Evolutionary conservation across 2,888 invertebrate genomes (phyloP).

Genomic region (Eupithecia dodoneata): DNA sequence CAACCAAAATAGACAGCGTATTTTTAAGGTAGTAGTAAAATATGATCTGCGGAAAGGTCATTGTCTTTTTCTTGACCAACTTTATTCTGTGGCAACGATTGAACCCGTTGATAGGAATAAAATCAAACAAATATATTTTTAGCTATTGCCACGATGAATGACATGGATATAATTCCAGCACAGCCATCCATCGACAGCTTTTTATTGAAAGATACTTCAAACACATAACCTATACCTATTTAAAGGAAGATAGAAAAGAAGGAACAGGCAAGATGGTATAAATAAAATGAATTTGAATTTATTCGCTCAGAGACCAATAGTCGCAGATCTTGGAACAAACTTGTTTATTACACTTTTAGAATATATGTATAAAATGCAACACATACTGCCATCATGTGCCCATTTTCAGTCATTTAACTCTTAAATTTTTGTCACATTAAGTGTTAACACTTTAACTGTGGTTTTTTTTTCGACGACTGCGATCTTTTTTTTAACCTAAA

Average conservation of each 20-base stretch:
- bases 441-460: too few species aligned
- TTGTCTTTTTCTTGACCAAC: conserved; percentile 57
- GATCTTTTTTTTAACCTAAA: too few species aligned
- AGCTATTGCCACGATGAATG: neutral
- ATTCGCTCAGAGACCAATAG: neutral
- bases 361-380: neutral
- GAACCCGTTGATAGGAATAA: conserved; percentile 1
- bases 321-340: neutral
- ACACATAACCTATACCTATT: neutral
- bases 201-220: conserved; percentile 3
- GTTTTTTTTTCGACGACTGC: too few species aligned
- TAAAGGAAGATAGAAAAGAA: too few species aligned
- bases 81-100: conserved; percentile 40
- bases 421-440: conserved; percentile 17
- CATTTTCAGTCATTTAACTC: neutral
- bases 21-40: conserved; percentile 58
- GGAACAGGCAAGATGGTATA: too few species aligned
- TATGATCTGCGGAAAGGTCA: conserved; percentile 66
- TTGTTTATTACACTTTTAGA: neutral
- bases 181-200: neutral
- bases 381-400: neutral
- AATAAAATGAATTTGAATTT: neutral
- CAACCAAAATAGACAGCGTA: conserved; percentile 64
- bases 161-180: neutral
- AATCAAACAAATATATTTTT: neutral